A percentile compares a stretch with the other conserved stretches of the same genome.
Evolutionary conservation across 1,140 invertebrate species (phyloP).

Genomic region (Ceratitis capitata): DNA sequence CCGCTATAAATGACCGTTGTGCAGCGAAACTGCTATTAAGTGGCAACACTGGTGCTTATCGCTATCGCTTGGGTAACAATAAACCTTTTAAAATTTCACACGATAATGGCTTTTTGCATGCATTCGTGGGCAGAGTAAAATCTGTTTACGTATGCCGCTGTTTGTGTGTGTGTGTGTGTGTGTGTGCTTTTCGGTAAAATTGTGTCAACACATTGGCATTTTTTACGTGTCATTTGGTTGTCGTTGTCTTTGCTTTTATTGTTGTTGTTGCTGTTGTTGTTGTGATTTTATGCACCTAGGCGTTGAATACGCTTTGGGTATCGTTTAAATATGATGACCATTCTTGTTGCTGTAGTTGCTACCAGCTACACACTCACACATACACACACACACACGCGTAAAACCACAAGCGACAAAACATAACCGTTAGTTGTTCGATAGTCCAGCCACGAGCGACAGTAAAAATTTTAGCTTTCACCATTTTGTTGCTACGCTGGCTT

Average conservation of each 20-base stretch:
- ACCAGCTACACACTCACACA: background rate
- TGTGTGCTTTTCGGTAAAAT: background rate
- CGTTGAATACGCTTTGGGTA: no score
- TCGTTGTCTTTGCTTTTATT: background rate
- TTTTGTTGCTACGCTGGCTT: background rate
- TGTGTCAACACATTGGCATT: background rate
- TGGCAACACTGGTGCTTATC: slow-evolving; percentile 20
- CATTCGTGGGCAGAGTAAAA: background rate
- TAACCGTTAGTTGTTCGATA: slow-evolving; percentile 30
- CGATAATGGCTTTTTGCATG: slow-evolving; percentile 16
- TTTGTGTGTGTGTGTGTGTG: background rate
- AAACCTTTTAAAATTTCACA: slow-evolving; percentile 27
- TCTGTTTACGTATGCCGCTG: background rate
- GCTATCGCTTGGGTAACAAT: background rate
- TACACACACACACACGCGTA: background rate
- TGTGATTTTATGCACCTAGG: no score
- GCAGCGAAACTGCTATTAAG: background rate
- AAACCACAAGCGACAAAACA: background rate
- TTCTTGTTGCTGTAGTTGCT: background rate
- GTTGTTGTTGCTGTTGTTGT: no score
- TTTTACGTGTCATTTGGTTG: background rate
- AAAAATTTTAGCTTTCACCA: slow-evolving; percentile 8
- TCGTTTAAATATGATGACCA: background rate
- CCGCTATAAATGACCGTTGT: slow-evolving; percentile 6
- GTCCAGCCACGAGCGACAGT: background rate